These are phyloP conservation scores for Ascidia mentula DNA, from an alignment of 23 tunicate species.

Conservation along the genomic window DNA sequence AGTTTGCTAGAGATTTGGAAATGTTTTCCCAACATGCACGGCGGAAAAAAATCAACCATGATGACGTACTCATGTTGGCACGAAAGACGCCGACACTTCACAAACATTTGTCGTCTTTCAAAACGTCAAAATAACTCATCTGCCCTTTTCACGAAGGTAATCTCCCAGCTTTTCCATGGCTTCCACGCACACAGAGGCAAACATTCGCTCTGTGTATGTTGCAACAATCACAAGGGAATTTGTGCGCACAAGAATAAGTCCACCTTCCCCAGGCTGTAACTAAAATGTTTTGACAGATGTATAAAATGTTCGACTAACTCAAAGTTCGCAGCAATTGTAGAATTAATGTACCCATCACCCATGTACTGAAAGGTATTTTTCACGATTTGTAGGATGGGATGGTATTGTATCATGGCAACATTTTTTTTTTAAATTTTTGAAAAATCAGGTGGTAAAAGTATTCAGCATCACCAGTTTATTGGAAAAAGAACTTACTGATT, in stretches of 20 bases:
- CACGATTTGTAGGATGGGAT: background rate
- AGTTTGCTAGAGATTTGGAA: conserved; percentile 10
- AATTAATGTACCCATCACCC: too few species aligned
- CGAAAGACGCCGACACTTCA: background rate
- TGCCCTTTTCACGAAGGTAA: conserved; percentile 82
- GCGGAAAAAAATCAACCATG: background rate
- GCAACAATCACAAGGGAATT: conserved; percentile 65
- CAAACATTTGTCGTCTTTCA: background rate
- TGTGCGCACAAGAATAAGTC: conserved; percentile 53
- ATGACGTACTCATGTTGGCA: conserved; percentile 14
- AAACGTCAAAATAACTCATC: conserved; percentile 24
- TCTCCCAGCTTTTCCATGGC: conserved; percentile 90
- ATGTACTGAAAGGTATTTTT: too few species aligned
- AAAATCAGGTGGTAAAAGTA: background rate
- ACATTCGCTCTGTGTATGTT: conserved; percentile 77
- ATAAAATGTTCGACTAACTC: too few species aligned
- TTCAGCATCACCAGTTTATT: too few species aligned
- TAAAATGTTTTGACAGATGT: too few species aligned
- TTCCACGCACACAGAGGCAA: conserved; percentile 87
- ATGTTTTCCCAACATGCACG: conserved; percentile 14
- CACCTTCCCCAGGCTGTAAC: conserved; percentile 35
- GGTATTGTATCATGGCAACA: background rate
- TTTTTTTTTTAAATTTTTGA: background rate
- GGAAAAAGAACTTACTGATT: conserved; percentile 49
- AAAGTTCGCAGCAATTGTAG: too few species aligned